Evolutionary conservation across 2,113 vertebrate species (phyloP).

Genomic region (Melanostigma gelatinosum): DNA sequence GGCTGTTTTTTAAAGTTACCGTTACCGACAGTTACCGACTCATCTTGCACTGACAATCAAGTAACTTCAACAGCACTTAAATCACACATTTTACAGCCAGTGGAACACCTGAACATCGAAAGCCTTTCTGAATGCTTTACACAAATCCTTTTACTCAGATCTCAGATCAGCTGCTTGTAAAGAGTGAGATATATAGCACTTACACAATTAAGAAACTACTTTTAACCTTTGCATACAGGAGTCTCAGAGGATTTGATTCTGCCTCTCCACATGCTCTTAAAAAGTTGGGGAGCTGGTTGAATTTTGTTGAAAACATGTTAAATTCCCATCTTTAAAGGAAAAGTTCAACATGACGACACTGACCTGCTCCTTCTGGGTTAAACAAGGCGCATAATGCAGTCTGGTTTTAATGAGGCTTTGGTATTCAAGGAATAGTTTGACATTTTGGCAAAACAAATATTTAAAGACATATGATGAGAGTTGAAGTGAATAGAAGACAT

Average conservation of each 20-base stretch:
- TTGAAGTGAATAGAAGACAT: background rate
- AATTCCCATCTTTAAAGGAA: background rate
- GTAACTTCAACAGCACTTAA: background rate
- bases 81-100: background rate
- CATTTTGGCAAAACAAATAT: background rate
- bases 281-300: background rate
- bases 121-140: background rate
- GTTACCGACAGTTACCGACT: no score
- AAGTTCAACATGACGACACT: background rate
- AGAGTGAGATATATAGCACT: background rate
- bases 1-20: conserved; percentile 4
- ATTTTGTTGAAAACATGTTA: background rate
- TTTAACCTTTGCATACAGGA: background rate
- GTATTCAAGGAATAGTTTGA: background rate
- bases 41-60: background rate
- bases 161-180: background rate
- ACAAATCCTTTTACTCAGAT: background rate
- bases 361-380: background rate
- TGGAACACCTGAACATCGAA: conserved; percentile 6
- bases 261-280: background rate
- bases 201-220: background rate
- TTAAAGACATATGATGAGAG: background rate
- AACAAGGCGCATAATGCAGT: background rate
- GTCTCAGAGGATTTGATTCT: background rate
- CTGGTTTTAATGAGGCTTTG: background rate